A percentile compares a stretch with the other conserved stretches of the same genome.
These are phyloP conservation scores for Anguilla megastoma DNA, from an alignment of 2,797 vertebrate genomes.

Conservation along the genomic window DNA sequence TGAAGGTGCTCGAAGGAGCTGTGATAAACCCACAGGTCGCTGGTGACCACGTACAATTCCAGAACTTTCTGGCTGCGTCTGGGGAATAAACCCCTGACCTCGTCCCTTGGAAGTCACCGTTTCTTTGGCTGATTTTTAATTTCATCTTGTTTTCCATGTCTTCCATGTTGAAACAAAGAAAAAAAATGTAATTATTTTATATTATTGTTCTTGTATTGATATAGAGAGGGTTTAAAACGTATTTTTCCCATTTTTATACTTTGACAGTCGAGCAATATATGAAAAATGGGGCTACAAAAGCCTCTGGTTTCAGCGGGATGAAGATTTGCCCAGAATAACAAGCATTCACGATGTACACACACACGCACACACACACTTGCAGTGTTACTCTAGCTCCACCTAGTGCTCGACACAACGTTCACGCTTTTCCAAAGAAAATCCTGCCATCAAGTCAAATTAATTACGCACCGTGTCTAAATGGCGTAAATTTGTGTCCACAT, in stretches of 20 bases:
- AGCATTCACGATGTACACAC: neutral
- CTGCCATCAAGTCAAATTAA: neutral
- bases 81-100: too few species aligned
- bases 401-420: slow-evolving; percentile 32
- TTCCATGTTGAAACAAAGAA: neutral
- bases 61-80: neutral
- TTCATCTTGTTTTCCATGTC: neutral
- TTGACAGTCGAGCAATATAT: neutral
- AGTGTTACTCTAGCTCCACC: slow-evolving; percentile 40
- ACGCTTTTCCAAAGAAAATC: neutral
- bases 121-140: neutral
- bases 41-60: neutral
- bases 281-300: neutral
- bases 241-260: neutral
- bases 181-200: neutral
- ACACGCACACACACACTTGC: neutral
- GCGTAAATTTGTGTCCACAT: neutral
- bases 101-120: neutral
- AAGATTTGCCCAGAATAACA: neutral
- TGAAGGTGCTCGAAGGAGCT: neutral
- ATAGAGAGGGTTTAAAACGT: neutral
- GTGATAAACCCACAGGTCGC: neutral
- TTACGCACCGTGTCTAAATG: neutral
- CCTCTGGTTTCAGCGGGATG: neutral
- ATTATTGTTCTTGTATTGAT: neutral